Evolutionary conservation across 2,888 invertebrate genomes (phyloP), one percentile per base, ranked within the genome.

Genomic region (Aproaerema taeniolella): DNA sequence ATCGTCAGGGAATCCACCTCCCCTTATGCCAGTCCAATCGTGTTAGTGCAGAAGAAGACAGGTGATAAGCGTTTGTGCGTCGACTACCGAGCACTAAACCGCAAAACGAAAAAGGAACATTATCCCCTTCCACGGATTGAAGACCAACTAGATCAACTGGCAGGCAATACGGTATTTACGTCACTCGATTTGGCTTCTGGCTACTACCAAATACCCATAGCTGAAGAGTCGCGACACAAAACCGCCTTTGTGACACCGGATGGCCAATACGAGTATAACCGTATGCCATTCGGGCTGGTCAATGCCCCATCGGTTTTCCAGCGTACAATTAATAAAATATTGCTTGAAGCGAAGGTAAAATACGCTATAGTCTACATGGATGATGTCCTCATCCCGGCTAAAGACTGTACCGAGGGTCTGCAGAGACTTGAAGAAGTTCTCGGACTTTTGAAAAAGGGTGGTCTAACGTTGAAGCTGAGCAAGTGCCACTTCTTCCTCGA

Each of bases 271-370:
- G n/a, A n/a, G n/a, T n/a, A n/a, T n/a, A n/a, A n/a, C n/a, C n/a
- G n/a, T n/a, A n/a, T n/a, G n/a, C n/a, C n/a, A n/a, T n/a, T n/a
- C n/a, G n/a, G n/a, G n/a, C n/a, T n/a, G n/a, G n/a, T 20, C 4
- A 72, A 72, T 41, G 66, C 75, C 0, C 68, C 68, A 5, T 51
- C 60, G 0, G 56, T 60, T 0, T 75, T 68, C 41, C 66, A 70
- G 38, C 45, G 58, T 16, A 50, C 63, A 3, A 61, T 71, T 36
- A 57, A 64, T 31, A 41, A 49, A 14, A 47, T 60, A 2, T 37
- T 63, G 1, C 33, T 34, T 3, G 44, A 40, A n/a, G 36, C 47
- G 15, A 45, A 41, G 24, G 20, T 41, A 20, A 46, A 45, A 24
- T 44, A 20, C 15, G 38, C 42, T 1, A 15, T 46, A 2, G 39